phyloP scores from a whole-genome alignment of 2,113 vertebrate species.

The Myrmecobius fasciatus region DNA sequence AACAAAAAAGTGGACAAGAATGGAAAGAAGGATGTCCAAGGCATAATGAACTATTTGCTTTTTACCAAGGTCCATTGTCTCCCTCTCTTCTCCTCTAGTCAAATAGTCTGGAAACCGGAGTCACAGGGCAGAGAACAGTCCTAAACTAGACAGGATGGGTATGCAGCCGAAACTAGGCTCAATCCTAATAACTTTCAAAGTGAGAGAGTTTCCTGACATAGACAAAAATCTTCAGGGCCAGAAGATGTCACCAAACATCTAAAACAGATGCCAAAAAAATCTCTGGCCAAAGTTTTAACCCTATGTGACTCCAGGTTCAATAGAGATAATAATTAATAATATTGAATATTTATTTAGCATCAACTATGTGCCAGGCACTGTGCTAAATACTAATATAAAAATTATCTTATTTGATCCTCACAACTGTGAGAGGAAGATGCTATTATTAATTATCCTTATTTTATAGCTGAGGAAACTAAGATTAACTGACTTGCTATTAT shows the following conservation, averaged over 20 bases:
- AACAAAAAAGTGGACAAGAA: not conserved
- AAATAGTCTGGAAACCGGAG: not conserved
- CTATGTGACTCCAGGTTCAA: not conserved
- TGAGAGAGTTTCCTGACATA: not conserved
- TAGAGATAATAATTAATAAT: not conserved
- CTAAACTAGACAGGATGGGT: not conserved
- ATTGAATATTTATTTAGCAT: not conserved
- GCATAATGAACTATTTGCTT: not conserved
- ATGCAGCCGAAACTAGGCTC: not conserved
- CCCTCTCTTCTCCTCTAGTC: no score
- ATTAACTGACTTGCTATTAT: not conserved
- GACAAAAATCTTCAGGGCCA: no score
- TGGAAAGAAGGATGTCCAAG: not conserved
- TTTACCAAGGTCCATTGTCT: not conserved
- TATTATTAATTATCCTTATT: not conserved
- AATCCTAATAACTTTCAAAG: not conserved
- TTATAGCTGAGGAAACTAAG: not conserved
- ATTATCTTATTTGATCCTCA: not conserved
- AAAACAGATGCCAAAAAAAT: not conserved
- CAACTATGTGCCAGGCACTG: not conserved
- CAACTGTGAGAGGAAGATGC: not conserved
- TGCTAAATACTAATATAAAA: not conserved
- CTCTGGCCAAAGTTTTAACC: not conserved
- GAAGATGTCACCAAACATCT: not conserved
- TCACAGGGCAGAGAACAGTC: not conserved